Base-by-base conservation (phyloP, 2,797 vertebrate species). In the Sebastes trivittatus region DNA sequence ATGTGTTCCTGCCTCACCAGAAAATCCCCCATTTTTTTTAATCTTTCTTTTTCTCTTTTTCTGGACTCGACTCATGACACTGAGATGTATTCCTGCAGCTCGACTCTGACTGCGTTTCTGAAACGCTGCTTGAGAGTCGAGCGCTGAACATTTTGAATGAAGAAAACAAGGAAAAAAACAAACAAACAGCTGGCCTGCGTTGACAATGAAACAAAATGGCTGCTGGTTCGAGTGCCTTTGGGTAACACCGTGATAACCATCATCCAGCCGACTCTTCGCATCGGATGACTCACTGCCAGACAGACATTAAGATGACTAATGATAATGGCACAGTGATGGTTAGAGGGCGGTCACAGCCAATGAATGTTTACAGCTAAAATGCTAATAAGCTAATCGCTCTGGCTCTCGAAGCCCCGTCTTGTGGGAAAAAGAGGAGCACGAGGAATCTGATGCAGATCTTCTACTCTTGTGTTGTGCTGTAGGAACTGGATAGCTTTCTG, bases 341-440 rank as follows among this genome's bases (percentile, higher is more conserved):
- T 82, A 77, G 86, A 88, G 83, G 91, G 91, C 83, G 88, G 91
- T 92, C 90, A 90, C 94, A 94, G 93, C 91, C 87, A 94, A 93
- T 94, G 90, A 94, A 94, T 95, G 94, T 95, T 95, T 95, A 95
- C 93, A 94, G 92, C 92, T 86, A 92, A 93, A 90, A 94, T 94
- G 93, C 92, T 93, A 94, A 95, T 95, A 95, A 95, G 95, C 95
- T 95, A 94, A 93, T 90, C 64, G 65, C 89, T 93, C 87, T 80
- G 89, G 90, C 91, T 92, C 92, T 93, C 60, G 68, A 80, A 84
- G 69, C 73, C 83, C 84, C 62, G 46, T 71, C 69, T 77, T 86
- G 87, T 87, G 85, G 84, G 82, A 78, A 84, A 54, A 80, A 65
- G 88, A 89, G 79, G 87, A 90, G 91, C 86, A 76, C 6, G 42